phyloP scores from a whole-genome alignment of 92 coral and sea anemone species.

The Siderastrea radians region DNA sequence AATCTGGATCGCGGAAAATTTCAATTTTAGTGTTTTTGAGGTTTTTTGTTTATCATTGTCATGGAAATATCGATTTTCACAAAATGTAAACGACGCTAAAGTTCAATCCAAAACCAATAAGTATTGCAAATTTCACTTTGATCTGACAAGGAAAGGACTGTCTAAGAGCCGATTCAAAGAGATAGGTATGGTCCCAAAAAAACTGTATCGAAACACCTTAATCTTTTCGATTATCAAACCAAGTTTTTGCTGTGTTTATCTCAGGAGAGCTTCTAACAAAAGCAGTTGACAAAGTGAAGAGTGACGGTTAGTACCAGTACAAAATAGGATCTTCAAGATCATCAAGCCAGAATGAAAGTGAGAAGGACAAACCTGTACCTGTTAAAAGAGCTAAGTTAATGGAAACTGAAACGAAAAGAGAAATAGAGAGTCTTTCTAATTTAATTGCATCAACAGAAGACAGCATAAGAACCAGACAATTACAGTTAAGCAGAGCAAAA shows the following conservation, averaged over 20 bases:
- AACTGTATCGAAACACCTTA: too few species aligned
- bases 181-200: too few species aligned
- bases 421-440: constrained; percentile 41
- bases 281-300: constrained; percentile 32
- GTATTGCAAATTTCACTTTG: too few species aligned
- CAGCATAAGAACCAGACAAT: constrained; percentile 25
- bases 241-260: constrained; percentile 8
- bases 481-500: constrained; percentile 59
- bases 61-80: too few species aligned
- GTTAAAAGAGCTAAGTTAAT: constrained; percentile 24
- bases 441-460: constrained; percentile 24
- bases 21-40: too few species aligned
- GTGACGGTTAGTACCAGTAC: constrained; percentile 6
- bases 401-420: constrained; percentile 38
- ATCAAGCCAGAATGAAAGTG: constrained; percentile 15
- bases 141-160: too few species aligned
- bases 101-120: too few species aligned
- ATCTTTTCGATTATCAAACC: neutral
- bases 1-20: too few species aligned
- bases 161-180: too few species aligned
- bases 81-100: too few species aligned
- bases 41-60: too few species aligned
- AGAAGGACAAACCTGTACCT: constrained; percentile 16
- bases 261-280: constrained; percentile 30
- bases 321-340: constrained; percentile 57